phyloP scores from a whole-genome alignment of 2,113 vertebrate species.

The Sceloporus undulatus region DNA sequence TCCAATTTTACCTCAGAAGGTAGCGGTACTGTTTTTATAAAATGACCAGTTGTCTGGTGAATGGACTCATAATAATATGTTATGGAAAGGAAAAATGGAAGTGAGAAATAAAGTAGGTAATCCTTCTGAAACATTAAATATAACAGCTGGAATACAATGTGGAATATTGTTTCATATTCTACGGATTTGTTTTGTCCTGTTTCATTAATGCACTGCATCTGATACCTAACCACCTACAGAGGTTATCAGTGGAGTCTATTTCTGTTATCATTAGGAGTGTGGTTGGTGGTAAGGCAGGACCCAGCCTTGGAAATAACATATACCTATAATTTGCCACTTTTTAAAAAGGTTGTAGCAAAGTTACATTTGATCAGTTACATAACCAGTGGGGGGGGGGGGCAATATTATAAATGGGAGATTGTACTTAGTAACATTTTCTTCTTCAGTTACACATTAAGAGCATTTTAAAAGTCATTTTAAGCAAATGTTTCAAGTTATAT shows the following conservation, averaged over 20 bases:
- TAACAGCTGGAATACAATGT: neutral
- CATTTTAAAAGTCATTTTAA: too few relatives aligned
- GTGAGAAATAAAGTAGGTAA: neutral
- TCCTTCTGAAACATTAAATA: neutral
- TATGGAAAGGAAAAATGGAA: neutral
- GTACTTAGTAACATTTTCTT: too few relatives aligned
- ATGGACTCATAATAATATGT: neutral
- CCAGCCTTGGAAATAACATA: neutral
- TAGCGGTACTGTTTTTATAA: neutral
- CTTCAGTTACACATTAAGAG: too few relatives aligned
- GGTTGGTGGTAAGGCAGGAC: neutral
- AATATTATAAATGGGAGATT: too few relatives aligned
- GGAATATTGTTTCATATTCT: neutral
- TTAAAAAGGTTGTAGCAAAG: too few relatives aligned
- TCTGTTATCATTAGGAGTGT: neutral
- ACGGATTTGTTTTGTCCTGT: too few relatives aligned
- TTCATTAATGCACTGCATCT: too few relatives aligned
- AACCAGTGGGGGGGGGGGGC: too few relatives aligned
- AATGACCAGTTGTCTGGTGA: neutral
- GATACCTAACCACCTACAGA: neutral
- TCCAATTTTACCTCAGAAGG: neutral
- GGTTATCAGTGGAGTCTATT: neutral
- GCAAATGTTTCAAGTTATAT: too few relatives aligned
- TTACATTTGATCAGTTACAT: too few relatives aligned
- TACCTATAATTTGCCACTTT: too few relatives aligned